Evolutionary conservation across 2,113 vertebrate genomes (phyloP).

Genomic region (Albula glossodonta): DNA sequence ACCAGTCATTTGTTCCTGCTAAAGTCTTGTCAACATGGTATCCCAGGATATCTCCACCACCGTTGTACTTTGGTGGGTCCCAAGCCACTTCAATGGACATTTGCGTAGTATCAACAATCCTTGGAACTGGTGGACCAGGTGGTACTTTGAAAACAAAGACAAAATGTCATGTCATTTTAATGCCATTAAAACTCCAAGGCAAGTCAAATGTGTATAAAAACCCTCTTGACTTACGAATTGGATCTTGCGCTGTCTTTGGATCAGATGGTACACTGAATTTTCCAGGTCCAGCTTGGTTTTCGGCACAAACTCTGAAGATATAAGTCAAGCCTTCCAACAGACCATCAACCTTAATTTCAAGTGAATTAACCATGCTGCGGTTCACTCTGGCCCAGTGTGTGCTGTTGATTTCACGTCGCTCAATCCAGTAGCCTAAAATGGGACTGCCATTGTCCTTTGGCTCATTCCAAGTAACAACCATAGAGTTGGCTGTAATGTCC

Average conservation of each 20-base stretch:
- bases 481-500: constrained; percentile 82
- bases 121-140: constrained; percentile 87
- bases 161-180: neutral
- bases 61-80: constrained; percentile 86
- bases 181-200: neutral
- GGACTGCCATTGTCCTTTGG: constrained; percentile 95
- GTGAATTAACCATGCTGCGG: constrained; percentile 73
- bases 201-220: neutral
- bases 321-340: constrained; percentile 92
- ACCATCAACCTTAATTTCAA: constrained; percentile 82
- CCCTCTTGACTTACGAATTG: constrained; percentile 80
- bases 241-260: constrained; percentile 83
- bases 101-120: constrained; percentile 78
- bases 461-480: constrained; percentile 91
- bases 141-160: constrained; percentile 70
- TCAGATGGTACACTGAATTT: constrained; percentile 95
- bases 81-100: constrained; percentile 90
- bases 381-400: constrained; percentile 94
- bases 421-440: constrained; percentile 95
- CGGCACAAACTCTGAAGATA: constrained; percentile 95
- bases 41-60: constrained; percentile 89
- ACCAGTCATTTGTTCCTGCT: constrained; percentile 89
- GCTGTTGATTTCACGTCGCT: constrained; percentile 94
- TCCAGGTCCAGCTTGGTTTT: constrained; percentile 93
- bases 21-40: constrained; percentile 95